Evolutionary conservation across 2,113 vertebrate genomes (phyloP), one percentile per base, ranked within the genome.

Genomic region (Eudyptes chrysolophus): DNA sequence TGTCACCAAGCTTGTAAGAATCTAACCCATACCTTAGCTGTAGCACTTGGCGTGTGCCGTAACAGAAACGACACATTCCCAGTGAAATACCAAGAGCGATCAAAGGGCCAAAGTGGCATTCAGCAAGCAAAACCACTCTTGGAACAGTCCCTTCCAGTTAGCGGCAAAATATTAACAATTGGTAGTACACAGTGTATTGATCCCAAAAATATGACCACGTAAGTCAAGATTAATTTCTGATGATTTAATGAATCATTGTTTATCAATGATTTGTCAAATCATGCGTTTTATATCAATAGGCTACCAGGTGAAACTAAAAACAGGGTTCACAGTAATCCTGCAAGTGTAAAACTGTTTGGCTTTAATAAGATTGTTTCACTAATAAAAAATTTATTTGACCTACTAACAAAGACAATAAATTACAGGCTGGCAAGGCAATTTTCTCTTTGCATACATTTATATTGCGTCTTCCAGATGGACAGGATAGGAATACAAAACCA

Each of bases 311-410:
- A 83, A 77, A 74, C 13, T 61, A 42, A 90, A 93, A 36, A 4
- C 26, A 58, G n/a, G n/a, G 58, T 72, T 93, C 71, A 66, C 36
- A 62, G 51, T 64, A 71, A 68, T 81, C 60, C 49, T 64, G 13
- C n/a, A 92, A 64, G 64, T 75, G 27, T 80, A 62, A 89, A 94
- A 78, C 32, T 90, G 26, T 42, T 92, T 54, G 42, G 38, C 42
- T 88, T 95, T 76, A 81, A 55, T 87, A 81, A 88, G 68, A 32
- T 94, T 78, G 32, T 81, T 95, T 91, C 76, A 78, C 76, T 84
- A 81, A 92, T 80, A 89, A 95, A 92, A 92, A 77, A 40, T 9
- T 51, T 46, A 74, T 92, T 84, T 87, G 60, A 68, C 64, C 72
- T 87, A 58, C 46, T 90, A 81, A 55, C 60, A 94, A 92, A 94